Conservation (phyloP, 2,888 invertebrate genomes). For the Xestia xanthographa region DNA sequence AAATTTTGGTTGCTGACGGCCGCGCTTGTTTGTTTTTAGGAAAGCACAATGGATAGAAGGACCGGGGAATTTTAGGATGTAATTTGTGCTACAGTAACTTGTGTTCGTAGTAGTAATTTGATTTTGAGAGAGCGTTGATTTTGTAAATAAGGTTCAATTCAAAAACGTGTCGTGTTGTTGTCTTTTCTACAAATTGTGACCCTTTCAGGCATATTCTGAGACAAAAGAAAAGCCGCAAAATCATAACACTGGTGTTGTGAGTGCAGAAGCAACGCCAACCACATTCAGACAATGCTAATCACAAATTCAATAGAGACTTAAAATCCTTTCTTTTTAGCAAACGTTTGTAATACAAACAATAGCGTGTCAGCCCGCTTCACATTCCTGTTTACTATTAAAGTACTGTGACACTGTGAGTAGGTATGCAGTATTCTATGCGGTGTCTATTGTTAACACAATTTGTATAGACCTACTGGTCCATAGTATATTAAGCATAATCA, state of each 20-base stretch:
- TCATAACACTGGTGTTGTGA: not conserved
- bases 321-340: not conserved
- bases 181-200: no score
- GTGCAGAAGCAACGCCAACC: not conserved
- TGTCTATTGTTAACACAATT: slow-evolving; percentile 39
- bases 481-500: not conserved
- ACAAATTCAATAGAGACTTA: not conserved
- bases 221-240: not conserved
- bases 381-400: slow-evolving; percentile 17
- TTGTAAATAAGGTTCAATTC: not conserved
- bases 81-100: not conserved
- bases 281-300: not conserved
- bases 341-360: slow-evolving; percentile 7
- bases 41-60: slow-evolving; percentile 1
- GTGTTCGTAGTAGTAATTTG: not conserved
- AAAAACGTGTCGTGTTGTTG: not conserved
- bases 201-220: not conserved
- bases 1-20: slow-evolving; percentile 54
- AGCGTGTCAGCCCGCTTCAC: slow-evolving; percentile 9
- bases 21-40: slow-evolving; percentile 38
- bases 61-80: not conserved
- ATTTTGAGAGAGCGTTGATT: not conserved
- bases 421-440: not conserved
- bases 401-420: not conserved
- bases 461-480: not conserved